Evolutionary conservation across 2,888 invertebrate species (phyloP).

Genomic region (Troilus luridus): DNA sequence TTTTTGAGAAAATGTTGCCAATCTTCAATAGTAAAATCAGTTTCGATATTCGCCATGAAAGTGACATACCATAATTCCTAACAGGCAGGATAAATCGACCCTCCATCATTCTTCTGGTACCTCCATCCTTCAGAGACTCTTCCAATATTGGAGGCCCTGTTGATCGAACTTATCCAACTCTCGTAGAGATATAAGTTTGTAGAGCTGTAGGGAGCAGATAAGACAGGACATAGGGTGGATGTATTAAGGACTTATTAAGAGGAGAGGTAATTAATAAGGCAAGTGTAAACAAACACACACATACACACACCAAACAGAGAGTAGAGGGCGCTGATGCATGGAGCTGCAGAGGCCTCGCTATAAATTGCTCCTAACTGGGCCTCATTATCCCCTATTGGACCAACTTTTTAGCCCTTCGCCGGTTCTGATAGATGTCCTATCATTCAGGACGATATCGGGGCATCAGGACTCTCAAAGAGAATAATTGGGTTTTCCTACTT

Average conservation of each 20-base stretch:
- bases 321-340: neutral
- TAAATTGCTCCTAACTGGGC: neutral
- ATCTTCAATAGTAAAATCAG: too few relatives aligned
- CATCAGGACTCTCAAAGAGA: neutral
- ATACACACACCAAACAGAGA: neutral
- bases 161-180: neutral
- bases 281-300: neutral
- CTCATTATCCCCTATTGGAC: neutral
- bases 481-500: too few relatives aligned
- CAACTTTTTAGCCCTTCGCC: neutral
- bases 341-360: neutral
- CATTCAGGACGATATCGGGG: neutral
- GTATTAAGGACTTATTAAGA: neutral
- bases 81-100: too few relatives aligned
- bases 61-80: neutral
- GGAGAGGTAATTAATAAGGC: neutral
- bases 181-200: neutral
- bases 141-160: neutral
- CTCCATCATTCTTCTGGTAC: neutral
- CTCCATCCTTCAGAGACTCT: neutral
- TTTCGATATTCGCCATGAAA: neutral
- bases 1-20: too few relatives aligned
- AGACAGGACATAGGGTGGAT: neutral
- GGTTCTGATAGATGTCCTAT: neutral
- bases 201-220: neutral